These are phyloP conservation scores for Petrosia ficiformis DNA, from an alignment of 37 sponge, comb jelly and placozoan genomes.

Conservation along the genomic window DNA sequence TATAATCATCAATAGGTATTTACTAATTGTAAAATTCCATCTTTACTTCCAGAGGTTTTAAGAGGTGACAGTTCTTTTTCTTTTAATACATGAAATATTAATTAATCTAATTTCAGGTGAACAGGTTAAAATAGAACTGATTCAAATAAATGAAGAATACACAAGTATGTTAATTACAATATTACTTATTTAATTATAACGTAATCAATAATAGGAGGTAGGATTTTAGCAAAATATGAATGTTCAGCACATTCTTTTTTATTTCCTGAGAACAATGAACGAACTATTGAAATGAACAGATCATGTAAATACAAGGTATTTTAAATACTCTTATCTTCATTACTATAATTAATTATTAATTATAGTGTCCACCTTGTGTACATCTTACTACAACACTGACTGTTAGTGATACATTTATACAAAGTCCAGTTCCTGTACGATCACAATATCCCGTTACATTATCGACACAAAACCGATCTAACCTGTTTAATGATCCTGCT, in stretches of 20 bases:
- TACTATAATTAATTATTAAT: too few relatives aligned
- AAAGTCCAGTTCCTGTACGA: too few relatives aligned
- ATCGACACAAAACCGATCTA: too few relatives aligned
- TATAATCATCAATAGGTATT: conserved; percentile 60
- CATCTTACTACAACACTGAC: too few relatives aligned
- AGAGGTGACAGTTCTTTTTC: conserved; percentile 31
- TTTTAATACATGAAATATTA: background rate
- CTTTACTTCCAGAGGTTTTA: conserved; percentile 61
- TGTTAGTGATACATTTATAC: too few relatives aligned
- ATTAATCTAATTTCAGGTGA: conserved; percentile 41
- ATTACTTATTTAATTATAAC: background rate
- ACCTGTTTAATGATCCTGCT: too few relatives aligned
- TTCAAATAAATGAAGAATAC: conserved; percentile 63
- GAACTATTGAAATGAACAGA: conserved; percentile 16
- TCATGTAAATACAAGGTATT: conserved; percentile 60
- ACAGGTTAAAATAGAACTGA: conserved; percentile 71
- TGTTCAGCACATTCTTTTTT: conserved; percentile 46
- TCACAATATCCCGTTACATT: too few relatives aligned
- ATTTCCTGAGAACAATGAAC: conserved; percentile 40
- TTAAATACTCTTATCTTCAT: background rate
- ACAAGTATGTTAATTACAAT: conserved; percentile 27
- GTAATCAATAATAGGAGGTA: conserved; percentile 49
- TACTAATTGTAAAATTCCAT: conserved; percentile 67
- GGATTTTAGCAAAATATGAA: conserved; percentile 73
- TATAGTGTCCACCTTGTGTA: too few relatives aligned